Conservation (phyloP, 2,888 invertebrate species). For the Venusia cambrica region DNA sequence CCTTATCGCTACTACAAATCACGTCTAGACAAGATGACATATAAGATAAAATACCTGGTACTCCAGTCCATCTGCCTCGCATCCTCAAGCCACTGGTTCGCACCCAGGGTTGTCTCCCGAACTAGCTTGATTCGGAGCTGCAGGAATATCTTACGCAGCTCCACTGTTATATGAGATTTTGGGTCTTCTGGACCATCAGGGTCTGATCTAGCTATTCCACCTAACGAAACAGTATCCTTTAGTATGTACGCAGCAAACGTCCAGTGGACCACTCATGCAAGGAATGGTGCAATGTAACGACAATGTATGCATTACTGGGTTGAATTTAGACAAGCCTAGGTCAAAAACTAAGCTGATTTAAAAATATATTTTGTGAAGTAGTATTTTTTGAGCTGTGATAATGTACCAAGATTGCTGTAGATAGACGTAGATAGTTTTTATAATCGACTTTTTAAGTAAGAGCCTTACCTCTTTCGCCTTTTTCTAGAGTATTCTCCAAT, state of each 20-base stretch:
- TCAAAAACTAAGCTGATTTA: no score
- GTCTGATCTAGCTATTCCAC: constrained; percentile 33
- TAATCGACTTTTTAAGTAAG: background rate
- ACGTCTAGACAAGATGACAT: no score
- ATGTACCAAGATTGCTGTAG: no score
- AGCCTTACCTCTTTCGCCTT: constrained; percentile 44
- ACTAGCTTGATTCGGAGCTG: constrained; percentile 72
- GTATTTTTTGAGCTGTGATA: no score
- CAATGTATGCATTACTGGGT: no score
- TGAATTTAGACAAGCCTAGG: no score
- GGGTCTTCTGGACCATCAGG: constrained; percentile 40
- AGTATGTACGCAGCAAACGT: no score
- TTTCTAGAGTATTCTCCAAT: constrained; percentile 81
- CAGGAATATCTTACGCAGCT: constrained; percentile 82
- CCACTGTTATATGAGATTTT: constrained; percentile 63
- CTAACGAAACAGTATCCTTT: no score
- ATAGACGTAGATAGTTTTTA: no score
- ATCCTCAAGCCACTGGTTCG: constrained; percentile 76
- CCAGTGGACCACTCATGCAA: no score
- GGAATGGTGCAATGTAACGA: no score
- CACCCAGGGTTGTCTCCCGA: constrained; percentile 75
- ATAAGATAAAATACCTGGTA: constrained; percentile 45
- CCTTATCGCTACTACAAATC: no score
- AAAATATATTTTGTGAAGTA: background rate
- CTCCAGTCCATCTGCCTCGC: constrained; percentile 77